phyloP scores from a whole-genome alignment of 2,888 invertebrate genomes.

The Apamea epomidion region DNA sequence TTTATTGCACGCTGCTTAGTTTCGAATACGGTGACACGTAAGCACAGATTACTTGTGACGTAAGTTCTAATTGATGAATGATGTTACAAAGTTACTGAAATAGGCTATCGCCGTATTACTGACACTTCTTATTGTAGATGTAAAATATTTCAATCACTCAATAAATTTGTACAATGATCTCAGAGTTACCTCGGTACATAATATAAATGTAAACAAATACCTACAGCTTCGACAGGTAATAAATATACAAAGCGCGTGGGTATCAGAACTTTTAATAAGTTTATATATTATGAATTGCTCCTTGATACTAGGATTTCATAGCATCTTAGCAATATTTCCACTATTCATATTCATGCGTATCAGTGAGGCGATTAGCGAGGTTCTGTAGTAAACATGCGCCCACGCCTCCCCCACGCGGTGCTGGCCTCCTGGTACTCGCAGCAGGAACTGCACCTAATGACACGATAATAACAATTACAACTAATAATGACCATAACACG shows the following conservation, averaged over 20 bases:
- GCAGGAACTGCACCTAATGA: conserved; percentile 52
- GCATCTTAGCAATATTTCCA: conserved; percentile 50
- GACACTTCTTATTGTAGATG: not conserved
- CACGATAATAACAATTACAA: conserved; percentile 51
- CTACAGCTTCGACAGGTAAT: conserved; percentile 20
- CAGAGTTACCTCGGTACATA: not conserved
- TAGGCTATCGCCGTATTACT: not conserved
- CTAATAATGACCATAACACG: conserved; percentile 53
- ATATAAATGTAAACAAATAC: conserved; percentile 29
- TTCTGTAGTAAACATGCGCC: conserved; percentile 62
- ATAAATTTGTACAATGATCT: not conserved
- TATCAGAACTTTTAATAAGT: conserved; percentile 34
- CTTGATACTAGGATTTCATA: conserved; percentile 38
- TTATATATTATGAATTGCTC: conserved; percentile 45
- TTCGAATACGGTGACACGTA: not conserved
- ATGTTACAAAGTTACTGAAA: not conserved
- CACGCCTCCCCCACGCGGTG: conserved; percentile 62
- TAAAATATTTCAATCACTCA: not conserved
- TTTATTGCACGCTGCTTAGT: conserved; percentile 2
- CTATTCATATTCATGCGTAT: conserved; percentile 58
- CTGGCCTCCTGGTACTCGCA: conserved; percentile 55
- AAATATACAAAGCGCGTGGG: conserved; percentile 35
- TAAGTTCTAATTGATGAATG: not conserved
- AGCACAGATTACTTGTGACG: too few relatives aligned
- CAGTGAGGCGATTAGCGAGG: conserved; percentile 35